Evolutionary conservation across 2,888 invertebrate species (phyloP).

Genomic region (Allophyes oxyacanthae): DNA sequence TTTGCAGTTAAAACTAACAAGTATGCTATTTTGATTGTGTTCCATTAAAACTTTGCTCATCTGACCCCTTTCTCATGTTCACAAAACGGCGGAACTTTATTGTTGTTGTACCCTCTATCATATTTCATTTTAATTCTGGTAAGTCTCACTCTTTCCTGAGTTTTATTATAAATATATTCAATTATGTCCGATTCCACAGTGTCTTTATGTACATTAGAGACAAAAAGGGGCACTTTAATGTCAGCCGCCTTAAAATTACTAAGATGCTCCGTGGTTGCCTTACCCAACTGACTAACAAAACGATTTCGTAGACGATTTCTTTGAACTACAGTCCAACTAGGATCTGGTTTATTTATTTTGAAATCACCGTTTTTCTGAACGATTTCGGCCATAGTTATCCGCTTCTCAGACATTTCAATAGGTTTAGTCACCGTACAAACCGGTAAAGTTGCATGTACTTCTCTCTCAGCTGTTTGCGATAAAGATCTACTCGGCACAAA

Average conservation of each 20-base stretch:
- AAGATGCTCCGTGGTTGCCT: no score
- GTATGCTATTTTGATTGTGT: background rate
- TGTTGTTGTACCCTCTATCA: background rate
- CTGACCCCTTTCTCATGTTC: constrained; percentile 1
- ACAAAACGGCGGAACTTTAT: constrained; percentile 5
- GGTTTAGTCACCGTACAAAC: no score
- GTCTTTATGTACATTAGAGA: constrained; percentile 2
- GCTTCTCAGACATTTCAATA: no score
- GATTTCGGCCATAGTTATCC: no score
- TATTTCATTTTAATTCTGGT: background rate
- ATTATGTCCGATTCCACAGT: background rate
- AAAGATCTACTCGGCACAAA: background rate
- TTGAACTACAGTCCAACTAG: no score
- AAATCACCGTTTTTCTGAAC: background rate
- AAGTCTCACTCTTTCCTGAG: background rate
- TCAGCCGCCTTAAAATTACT: constrained; percentile 2
- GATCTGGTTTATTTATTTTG: no score
- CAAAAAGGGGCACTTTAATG: background rate
- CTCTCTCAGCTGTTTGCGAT: constrained; percentile 1
- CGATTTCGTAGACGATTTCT: constrained; percentile 1
- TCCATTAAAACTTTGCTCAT: background rate
- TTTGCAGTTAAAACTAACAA: constrained; percentile 1
- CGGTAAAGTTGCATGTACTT: background rate
- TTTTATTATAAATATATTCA: background rate
- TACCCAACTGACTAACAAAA: constrained; percentile 2